phyloP scores from a whole-genome alignment of 2,888 invertebrate species.

The Tupiocoris notatus region DNA sequence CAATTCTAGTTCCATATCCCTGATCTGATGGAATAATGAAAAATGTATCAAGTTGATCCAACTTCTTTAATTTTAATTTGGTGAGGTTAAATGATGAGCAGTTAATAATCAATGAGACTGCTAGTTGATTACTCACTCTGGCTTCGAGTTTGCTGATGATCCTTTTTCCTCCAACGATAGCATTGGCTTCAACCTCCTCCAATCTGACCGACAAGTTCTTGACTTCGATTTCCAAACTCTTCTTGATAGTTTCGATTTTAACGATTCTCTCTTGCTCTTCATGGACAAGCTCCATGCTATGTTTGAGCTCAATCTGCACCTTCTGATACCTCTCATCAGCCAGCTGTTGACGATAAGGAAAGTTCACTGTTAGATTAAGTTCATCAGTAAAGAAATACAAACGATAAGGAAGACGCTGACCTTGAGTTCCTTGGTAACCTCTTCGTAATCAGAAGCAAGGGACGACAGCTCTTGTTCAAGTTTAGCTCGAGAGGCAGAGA shows the following conservation, averaged over 20 bases:
- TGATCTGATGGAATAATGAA: conserved; percentile 59
- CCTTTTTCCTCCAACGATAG: conserved; percentile 93
- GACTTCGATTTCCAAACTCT: conserved; percentile 95
- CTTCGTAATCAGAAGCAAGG: conserved; percentile 94
- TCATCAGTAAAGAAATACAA: background rate
- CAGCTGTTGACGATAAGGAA: conserved; percentile 52
- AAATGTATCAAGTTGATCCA: background rate
- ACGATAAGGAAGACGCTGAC: conserved; percentile 54
- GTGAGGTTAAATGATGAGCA: too few relatives aligned
- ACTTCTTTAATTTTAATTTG: background rate
- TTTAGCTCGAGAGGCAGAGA: conserved; percentile 90
- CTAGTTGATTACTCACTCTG: conserved; percentile 61
- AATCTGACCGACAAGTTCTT: conserved; percentile 90
- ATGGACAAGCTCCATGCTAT: conserved; percentile 88
- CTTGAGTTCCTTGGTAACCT: conserved; percentile 92
- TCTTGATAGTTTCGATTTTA: conserved; percentile 96
- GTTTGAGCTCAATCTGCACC: conserved; percentile 86
- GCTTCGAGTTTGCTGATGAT: conserved; percentile 97
- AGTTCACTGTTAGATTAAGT: background rate
- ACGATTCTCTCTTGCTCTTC: conserved; percentile 96
- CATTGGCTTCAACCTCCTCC: conserved; percentile 95
- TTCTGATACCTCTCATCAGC: conserved; percentile 92
- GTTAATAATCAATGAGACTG: too few relatives aligned
- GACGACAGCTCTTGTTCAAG: conserved; percentile 90
- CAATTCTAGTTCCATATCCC: conserved; percentile 89